Evolutionary conservation across 2,888 invertebrate species (phyloP).

Genomic region (Coelogynopora nodosa): DNA sequence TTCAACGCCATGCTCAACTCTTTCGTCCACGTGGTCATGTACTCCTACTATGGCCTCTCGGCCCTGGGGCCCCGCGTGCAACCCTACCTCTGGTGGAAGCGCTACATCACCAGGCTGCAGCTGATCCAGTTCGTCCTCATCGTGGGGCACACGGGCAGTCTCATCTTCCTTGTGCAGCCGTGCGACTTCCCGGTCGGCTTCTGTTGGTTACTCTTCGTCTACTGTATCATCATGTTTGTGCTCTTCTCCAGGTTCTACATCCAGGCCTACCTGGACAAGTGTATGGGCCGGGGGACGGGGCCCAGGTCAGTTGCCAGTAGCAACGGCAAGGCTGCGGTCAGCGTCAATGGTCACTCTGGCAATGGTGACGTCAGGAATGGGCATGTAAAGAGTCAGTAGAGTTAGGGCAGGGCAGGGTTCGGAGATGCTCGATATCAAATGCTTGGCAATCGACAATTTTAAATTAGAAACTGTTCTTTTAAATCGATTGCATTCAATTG

Average conservation of each 20-base stretch:
- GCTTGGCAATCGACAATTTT: too few species aligned
- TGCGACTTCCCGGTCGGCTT: background rate
- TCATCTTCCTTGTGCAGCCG: background rate
- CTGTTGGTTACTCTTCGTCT: background rate
- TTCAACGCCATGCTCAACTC: constrained; percentile 32
- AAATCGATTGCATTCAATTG: too few species aligned
- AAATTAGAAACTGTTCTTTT: too few species aligned
- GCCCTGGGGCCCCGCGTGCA: constrained; percentile 36
- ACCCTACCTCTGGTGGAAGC: constrained; percentile 40
- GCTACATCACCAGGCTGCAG: constrained; percentile 27
- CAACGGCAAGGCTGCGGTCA: too few species aligned
- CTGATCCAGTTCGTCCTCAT: background rate
- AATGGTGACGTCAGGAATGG: too few species aligned
- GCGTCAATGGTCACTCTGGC: too few species aligned
- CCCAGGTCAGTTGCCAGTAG: too few species aligned
- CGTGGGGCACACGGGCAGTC: background rate
- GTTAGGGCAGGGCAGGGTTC: too few species aligned
- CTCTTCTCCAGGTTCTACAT: background rate
- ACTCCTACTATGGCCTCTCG: constrained; percentile 36
- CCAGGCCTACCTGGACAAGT: background rate
- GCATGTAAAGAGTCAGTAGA: too few species aligned
- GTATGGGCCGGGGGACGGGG: too few species aligned
- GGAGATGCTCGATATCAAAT: too few species aligned
- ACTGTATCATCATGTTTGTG: background rate
- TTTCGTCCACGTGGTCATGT: constrained; percentile 38